Base-by-base conservation (phyloP, 2,888 invertebrate species). In the Tipula vernalis region DNA sequence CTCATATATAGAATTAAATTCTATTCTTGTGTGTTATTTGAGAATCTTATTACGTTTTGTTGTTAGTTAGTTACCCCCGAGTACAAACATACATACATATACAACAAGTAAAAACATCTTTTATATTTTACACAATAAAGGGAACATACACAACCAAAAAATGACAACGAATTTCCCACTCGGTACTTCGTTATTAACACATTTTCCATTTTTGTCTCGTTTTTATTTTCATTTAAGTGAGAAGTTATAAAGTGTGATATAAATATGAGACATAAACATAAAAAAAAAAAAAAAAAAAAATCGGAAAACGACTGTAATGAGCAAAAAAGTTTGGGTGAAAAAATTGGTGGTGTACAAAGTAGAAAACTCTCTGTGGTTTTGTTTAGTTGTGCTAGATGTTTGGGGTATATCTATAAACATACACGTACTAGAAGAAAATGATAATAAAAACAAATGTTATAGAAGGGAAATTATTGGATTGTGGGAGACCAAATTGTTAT, bases 181-280 rank as follows among this genome's bases (percentile, higher is more conserved):
- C 71, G 71, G 71, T 71, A 71, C 71, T 71, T 71, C 28, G 71
- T 71, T 71, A 71, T 71, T 71, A 71, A 71, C 71, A 71, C 71
- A 71, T 71, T 71, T 71, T 71, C 71, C 28, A 71, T 71, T 71
- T 71, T 71, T 28, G 28, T 71, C 71, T 71, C 71, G 12, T 71
- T 71, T 71, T 71, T 71, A 71, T 71, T 28, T 71, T 71, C 71
- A 71, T 71, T 71, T 71, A 71, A 71, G 71, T 71, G 71, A 71
- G 71, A 71, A 71, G 71, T 71, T 71, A 71, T 71, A 71, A 71
- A 71, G 71, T 71, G 71, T 71, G 71, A 71, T 71, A 71, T 71
- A 71, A 71, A 71, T 71, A 71, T 71, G 71, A 71, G 71, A 71
- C 71, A 71, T 71, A 71, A 71, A 71, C 28, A 71, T 71, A 71